phyloP scores from a whole-genome alignment of 2,888 invertebrate genomes.

The Idaea aversata region DNA sequence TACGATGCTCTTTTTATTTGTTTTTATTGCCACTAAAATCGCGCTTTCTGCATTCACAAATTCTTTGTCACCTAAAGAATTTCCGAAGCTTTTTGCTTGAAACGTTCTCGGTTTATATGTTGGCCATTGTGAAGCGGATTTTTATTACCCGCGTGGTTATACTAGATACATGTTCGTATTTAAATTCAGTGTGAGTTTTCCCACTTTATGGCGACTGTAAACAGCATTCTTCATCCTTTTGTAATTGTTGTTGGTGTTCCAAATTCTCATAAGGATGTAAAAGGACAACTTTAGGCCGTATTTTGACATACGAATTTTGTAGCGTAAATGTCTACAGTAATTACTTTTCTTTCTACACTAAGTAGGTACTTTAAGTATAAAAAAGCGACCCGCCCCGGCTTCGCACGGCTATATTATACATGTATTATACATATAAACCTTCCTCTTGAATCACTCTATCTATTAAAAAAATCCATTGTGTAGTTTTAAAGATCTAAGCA shows the following conservation, averaged over 20 bases:
- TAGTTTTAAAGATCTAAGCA: too few species aligned
- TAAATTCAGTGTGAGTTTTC: not conserved
- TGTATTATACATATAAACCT: too few species aligned
- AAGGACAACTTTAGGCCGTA: not conserved
- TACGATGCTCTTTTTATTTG: conserved; percentile 64
- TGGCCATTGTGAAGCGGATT: conserved; percentile 36
- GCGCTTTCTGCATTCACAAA: conserved; percentile 50
- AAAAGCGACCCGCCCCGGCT: too few species aligned
- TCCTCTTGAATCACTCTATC: too few species aligned
- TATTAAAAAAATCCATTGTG: too few species aligned
- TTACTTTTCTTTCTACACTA: too few species aligned
- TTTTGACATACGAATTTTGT: not conserved
- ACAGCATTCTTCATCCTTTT: not conserved
- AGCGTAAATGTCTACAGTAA: too few species aligned
- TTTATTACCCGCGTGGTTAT: conserved; percentile 32
- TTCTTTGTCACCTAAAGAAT: conserved; percentile 46
- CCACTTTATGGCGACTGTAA: not conserved
- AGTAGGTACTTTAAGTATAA: too few species aligned
- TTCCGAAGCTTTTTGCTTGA: conserved; percentile 42
- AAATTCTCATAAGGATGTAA: not conserved
- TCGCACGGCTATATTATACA: too few species aligned
- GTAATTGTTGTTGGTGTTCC: not conserved
- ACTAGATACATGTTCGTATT: not conserved
- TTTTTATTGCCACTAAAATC: conserved; percentile 66
- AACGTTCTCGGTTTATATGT: conserved; percentile 45